Percentiles rank a stretch among this genome's conserved stretches.
These are phyloP conservation scores for Chaetodon trifasciatus DNA, from an alignment of 2,797 vertebrate species.

Conservation along the genomic window DNA sequence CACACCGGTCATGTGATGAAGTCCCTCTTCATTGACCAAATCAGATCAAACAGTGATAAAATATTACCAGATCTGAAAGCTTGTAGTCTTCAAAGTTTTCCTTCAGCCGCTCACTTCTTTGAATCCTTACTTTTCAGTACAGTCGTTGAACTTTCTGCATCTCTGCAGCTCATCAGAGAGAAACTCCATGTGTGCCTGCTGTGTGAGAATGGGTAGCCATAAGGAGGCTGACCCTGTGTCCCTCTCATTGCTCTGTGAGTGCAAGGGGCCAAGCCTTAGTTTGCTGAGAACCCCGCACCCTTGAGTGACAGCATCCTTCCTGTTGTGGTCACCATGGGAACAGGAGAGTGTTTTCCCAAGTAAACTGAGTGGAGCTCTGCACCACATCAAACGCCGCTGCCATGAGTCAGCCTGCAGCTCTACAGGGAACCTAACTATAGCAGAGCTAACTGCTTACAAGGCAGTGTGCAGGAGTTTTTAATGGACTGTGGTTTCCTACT, in stretches of 20 bases:
- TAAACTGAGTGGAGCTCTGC: constrained; percentile 66
- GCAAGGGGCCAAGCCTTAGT: constrained; percentile 43
- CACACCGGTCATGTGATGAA: not conserved
- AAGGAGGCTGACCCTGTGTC: constrained; percentile 45
- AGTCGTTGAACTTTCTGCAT: not conserved
- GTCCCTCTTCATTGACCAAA: not conserved
- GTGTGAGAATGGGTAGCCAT: constrained; percentile 1
- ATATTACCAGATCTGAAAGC: not conserved
- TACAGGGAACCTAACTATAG: constrained; percentile 77
- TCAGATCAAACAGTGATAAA: not conserved
- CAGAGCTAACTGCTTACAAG: constrained; percentile 76
- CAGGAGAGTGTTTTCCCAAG: constrained; percentile 76
- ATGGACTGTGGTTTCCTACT: constrained; percentile 72
- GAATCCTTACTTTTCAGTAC: not conserved
- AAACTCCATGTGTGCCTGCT: constrained; percentile 19
- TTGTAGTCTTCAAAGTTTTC: constrained; percentile 2
- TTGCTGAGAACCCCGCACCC: constrained; percentile 44
- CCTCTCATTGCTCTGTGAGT: constrained; percentile 23
- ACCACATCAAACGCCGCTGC: constrained; percentile 79
- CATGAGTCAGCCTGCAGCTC: constrained; percentile 78
- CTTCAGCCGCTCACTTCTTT: not conserved
- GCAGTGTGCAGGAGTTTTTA: constrained; percentile 68
- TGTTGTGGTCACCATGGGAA: constrained; percentile 80
- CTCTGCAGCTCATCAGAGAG: not conserved
- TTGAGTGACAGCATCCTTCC: constrained; percentile 77